Evolutionary conservation across 1,140 invertebrate genomes (phyloP), one percentile per base, ranked within the genome.

Genomic region (Sweltsa coloradensis): DNA sequence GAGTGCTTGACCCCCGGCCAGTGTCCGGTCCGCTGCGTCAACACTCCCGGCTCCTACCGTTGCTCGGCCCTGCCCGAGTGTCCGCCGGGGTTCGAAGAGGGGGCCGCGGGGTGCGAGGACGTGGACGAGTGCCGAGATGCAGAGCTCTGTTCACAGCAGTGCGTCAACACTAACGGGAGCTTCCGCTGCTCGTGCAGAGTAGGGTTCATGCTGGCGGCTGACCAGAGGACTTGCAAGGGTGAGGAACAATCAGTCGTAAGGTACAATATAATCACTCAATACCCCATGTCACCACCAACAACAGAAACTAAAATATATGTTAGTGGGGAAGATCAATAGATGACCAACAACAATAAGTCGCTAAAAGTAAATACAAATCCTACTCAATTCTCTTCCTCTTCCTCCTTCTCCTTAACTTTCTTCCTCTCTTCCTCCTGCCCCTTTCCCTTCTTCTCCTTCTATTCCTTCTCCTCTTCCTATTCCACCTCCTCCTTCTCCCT

Each of bases 1-100:
- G 82, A 85, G 55, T 85, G 82, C 55, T 54, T 65, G 16, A 52
- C 74, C 3, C 31, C 34, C 13, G 36, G 41, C 22, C 37, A 72
- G 3, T 62, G 70, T 5, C 67, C 68, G 7, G 69, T 73, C 2
- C 64, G 69, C n/a, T 83, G 79, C 51, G 57, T 66, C 11, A 79
- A 79, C 52, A 70, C 71, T 2, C 55, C 63, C 14, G 77, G 76
- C 0, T 72, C 73, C 3, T 73, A 72, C 54, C 69, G 65, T 44
- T 76, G 74, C 43, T 50, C 59, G 22, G 37, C 19, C 21, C 45
- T 26, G 3, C 27, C 16, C 4, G 16, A 3, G 18, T 40, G 37
- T 7, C n/a, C 16, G 6, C 16, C 37, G 21, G 37, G 37, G 3
- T 40, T 40, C 24, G 37, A 40, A 1, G 18, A 22, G 3, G 37